Percentiles rank a stretch among this genome's conserved stretches.
Evolutionary conservation across 2,113 vertebrate species (phyloP).

Genomic region (Otus sunia): DNA sequence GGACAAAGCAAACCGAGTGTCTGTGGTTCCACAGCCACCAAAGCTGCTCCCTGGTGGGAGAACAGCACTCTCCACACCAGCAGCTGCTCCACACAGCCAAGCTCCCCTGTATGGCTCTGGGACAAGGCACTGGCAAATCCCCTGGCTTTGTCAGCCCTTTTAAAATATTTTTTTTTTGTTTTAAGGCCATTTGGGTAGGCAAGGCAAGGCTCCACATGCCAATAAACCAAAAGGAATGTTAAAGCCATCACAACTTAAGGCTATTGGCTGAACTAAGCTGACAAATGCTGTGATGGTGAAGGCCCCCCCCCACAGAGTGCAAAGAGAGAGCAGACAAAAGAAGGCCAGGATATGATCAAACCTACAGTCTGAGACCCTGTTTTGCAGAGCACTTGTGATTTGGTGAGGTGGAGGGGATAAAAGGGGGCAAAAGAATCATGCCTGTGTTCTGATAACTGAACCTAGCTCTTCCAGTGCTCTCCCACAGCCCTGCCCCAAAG

Average conservation of each 20-base stretch:
- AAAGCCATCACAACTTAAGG: background rate
- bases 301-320: background rate
- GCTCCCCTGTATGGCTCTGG: background rate
- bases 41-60: background rate
- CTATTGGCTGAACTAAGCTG: background rate
- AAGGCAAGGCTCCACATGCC: background rate
- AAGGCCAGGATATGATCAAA: background rate
- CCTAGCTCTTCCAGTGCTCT: background rate
- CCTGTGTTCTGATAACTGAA: background rate
- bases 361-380: background rate
- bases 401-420: background rate
- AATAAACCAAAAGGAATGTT: background rate
- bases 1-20: background rate
- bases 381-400: background rate
- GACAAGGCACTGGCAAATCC: background rate
- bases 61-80: background rate
- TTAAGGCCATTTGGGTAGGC: background rate
- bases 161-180: background rate
- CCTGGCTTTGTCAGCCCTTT: background rate
- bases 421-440: background rate
- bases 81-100: background rate
- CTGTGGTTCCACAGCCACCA: background rate
- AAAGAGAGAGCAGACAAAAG: background rate
- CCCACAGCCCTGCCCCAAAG: fast-evolving
- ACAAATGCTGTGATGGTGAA: fast-evolving